Evolutionary conservation across 2,113 vertebrate genomes (phyloP).

Genomic region (Cynoglossus semilaevis): DNA sequence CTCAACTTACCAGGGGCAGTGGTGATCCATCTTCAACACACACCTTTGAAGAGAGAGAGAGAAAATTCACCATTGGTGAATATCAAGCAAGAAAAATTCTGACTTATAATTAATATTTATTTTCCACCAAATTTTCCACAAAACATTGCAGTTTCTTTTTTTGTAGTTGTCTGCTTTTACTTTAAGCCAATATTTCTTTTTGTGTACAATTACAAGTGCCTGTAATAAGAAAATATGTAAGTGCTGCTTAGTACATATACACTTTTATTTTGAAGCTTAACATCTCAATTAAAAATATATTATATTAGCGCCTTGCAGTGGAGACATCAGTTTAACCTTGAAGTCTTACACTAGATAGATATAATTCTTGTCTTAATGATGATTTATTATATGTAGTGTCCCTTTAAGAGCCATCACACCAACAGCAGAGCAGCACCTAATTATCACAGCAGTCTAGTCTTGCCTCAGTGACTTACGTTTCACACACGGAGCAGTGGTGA

Average conservation of each 20-base stretch:
- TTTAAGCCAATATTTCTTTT: background rate
- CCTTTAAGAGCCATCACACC: conserved; percentile 14
- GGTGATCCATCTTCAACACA: conserved; percentile 99
- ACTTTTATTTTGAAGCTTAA: too few relatives aligned
- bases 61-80: background rate
- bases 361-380: conserved; percentile 16
- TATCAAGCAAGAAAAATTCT: background rate
- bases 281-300: too few relatives aligned
- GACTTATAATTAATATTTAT: too few relatives aligned
- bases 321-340: too few relatives aligned
- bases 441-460: conserved; percentile 40
- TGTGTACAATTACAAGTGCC: background rate
- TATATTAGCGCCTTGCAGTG: too few relatives aligned
- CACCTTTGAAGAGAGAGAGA: conserved; percentile 76
- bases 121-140: too few relatives aligned
- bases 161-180: too few relatives aligned
- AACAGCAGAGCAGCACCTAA: conserved; percentile 44
- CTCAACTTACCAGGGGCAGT: conserved; percentile 91
- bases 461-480: conserved; percentile 84
- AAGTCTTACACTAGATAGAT: too few relatives aligned
- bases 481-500: conserved; percentile 96
- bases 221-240: background rate
- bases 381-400: conserved; percentile 24
- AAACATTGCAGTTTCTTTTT: too few relatives aligned
- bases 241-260: too few relatives aligned